Conservation (phyloP, 2,888 invertebrate species). For the Polia nebulosa region DNA sequence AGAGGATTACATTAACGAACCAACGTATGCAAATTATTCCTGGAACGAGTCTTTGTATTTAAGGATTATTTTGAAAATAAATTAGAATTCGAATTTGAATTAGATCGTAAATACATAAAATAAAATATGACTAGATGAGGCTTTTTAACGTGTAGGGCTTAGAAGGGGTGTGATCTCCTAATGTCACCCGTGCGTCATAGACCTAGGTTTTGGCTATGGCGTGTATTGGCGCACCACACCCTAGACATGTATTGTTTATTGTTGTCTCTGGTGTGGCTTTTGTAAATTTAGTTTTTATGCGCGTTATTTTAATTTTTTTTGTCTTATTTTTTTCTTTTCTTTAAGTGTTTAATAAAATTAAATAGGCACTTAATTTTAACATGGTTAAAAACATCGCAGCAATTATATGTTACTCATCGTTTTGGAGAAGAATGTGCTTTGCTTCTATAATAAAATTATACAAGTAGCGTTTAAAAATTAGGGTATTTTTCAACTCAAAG, state of each 20-base stretch:
- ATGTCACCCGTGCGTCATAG: no score
- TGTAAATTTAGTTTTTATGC: no score
- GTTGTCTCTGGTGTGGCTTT: no score
- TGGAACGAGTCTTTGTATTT: slow-evolving; percentile 1
- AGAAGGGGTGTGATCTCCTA: background rate
- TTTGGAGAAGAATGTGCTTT: background rate
- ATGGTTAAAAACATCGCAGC: no score
- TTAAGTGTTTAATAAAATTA: no score
- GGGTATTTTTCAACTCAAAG: background rate
- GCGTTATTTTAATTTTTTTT: no score
- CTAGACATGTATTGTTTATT: background rate
- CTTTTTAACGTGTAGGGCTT: background rate
- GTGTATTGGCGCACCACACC: no score
- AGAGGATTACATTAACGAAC: slow-evolving; percentile 34
- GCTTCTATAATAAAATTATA: no score
- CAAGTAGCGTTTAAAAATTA: no score
- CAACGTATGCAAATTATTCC: slow-evolving; percentile 29
- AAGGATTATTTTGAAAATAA: slow-evolving; percentile 19
- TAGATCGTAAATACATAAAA: background rate
- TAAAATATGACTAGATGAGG: background rate
- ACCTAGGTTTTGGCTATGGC: no score
- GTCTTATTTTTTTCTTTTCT: no score
- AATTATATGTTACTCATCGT: background rate
- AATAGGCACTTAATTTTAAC: no score
- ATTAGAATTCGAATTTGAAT: slow-evolving; percentile 19